phyloP scores from a whole-genome alignment of 2,888 invertebrate species.

The Catocala sponsa region DNA sequence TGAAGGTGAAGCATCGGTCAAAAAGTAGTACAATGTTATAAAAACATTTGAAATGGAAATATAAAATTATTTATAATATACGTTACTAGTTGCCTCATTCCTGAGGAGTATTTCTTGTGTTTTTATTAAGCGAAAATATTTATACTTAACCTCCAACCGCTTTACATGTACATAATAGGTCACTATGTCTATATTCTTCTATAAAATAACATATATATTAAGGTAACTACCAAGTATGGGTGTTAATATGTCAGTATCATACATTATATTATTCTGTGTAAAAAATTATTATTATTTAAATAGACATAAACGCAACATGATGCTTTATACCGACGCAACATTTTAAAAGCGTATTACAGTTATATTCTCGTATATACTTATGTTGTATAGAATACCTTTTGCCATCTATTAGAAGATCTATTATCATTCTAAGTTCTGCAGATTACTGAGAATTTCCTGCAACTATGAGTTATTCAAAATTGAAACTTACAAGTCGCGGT shows the following conservation, averaged over 20 bases:
- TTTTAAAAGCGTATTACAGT: no score
- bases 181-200: not conserved
- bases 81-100: not conserved
- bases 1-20: conserved; percentile 5
- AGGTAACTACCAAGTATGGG: not conserved
- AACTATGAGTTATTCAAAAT: no score
- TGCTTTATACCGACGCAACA: no score
- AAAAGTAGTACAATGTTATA: conserved; percentile 2
- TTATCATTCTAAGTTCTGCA: no score
- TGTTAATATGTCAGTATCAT: not conserved
- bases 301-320: no score
- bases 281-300: no score
- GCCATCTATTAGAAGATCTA: no score
- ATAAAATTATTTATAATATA: not conserved
- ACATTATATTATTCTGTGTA: not conserved
- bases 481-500: no score
- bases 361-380: no score
- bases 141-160: conserved; percentile 2
- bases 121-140: not conserved
- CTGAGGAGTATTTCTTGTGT: not conserved
- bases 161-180: not conserved
- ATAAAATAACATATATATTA: not conserved
- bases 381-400: no score
- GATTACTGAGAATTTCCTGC: no score
- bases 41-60: not conserved